Evolutionary conservation across 1,140 invertebrate species (phyloP).

Genomic region (Physella acuta): DNA sequence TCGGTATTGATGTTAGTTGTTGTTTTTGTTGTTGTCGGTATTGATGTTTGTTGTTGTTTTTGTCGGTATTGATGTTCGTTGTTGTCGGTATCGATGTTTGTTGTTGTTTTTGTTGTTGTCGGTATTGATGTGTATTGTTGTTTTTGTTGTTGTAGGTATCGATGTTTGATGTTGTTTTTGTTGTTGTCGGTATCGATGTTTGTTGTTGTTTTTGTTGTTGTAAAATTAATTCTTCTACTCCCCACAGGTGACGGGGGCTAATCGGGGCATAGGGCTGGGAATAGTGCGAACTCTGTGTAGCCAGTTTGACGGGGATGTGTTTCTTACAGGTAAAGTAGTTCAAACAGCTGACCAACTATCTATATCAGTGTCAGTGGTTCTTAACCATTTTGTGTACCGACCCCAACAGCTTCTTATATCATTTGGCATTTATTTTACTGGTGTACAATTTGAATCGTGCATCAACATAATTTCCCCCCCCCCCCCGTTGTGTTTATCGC

Average conservation of each 20-base stretch:
- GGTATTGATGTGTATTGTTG: no score
- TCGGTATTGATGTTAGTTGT: no score
- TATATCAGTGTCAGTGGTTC: background rate
- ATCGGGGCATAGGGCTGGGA: background rate
- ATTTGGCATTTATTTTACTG: background rate
- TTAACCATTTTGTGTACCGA: background rate
- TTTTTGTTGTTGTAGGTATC: no score
- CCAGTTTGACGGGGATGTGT: constrained; percentile 63
- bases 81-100: no score
- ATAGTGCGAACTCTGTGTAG: background rate
- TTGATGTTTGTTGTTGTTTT: no score
- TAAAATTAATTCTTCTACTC: no score
- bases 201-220: no score
- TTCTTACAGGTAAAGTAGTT: constrained; percentile 62
- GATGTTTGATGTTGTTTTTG: no score
- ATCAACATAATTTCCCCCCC: background rate
- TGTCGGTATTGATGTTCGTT: no score
- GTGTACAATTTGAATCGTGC: background rate
- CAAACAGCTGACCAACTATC: background rate
- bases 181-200: no score
- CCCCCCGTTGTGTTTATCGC: background rate
- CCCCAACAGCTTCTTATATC: background rate
- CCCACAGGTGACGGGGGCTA: background rate
- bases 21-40: no score
- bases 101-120: no score